Base-by-base conservation (phyloP, 2,797 vertebrate genomes). In the Eremophila alpestris region DNA sequence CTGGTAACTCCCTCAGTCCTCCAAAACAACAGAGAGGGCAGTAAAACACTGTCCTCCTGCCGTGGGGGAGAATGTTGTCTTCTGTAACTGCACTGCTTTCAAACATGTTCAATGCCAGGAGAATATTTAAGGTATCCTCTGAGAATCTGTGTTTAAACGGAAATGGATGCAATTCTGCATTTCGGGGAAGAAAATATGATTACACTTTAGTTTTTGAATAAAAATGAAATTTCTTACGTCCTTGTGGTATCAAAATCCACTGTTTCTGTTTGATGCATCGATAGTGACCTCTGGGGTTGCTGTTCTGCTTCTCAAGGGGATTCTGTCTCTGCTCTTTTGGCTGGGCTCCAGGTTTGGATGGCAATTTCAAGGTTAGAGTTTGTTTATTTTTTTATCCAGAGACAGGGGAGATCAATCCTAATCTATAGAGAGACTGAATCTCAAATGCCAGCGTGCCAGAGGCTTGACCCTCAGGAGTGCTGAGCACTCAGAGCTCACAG, bases 321-420 rank as follows among this genome's bases (percentile, higher is more conserved):
- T 94, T 95, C 67, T 90, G 62, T 48, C 52, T 91, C 51, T 75
- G 46, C n/a, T 86, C 5, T 52, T 75, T 73, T 96, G 96, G 94
- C 91, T 56, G 63, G 63, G n/a, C 45, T 96, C 91, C 92, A 96
- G 73, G 18, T 81, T 73, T 84, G 74, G 85, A 94, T 91, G 94
- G 54, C 85, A 94, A 74, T 76, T 88, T 87, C 92, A 96, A 95
- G 96, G 95, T 96, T 96, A 55, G 40, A 73, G 69, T 79, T 94
- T 93, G 69, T 88, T 89, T 91, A 7, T 52, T 86, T 81, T 83
- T 85, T 86, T 32, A 73, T 73, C 63, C 55, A 86, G 90, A 75
- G 51, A 58, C 49, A 34, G 59, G 19, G 52, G n/a, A 97, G 85
- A 96, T 95, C 96, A 93, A 93, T 96, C 91, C 87, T 93, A 82